Evolutionary conservation across 30 jellyfish, hydroid and myxozoan species (phyloP).

Genomic region (Cassiopea xamachana): DNA sequence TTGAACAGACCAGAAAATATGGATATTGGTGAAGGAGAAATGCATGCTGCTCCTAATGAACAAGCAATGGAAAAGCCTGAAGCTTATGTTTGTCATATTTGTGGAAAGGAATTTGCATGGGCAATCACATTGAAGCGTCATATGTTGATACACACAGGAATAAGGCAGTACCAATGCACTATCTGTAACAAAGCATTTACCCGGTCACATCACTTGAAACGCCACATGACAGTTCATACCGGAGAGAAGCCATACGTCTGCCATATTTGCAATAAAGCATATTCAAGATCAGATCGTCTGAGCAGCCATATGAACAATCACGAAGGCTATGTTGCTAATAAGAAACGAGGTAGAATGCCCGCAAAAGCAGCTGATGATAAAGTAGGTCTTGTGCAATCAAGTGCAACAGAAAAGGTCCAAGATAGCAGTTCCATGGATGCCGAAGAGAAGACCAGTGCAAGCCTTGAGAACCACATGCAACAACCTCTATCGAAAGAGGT

Average conservation of each 20-base stretch:
- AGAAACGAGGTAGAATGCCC: conserved; percentile 55
- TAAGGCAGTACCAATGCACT: conserved; percentile 63
- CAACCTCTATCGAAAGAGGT: background rate
- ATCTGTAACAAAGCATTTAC: conserved; percentile 67
- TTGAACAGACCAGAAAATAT: conserved; percentile 29
- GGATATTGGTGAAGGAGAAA: conserved; percentile 22
- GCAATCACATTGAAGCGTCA: conserved; percentile 72
- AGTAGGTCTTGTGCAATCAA: background rate
- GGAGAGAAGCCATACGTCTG: conserved; percentile 77
- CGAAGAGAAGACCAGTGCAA: background rate
- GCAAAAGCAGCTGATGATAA: conserved; percentile 1
- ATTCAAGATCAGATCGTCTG: conserved; percentile 74
- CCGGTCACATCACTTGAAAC: conserved; percentile 63
- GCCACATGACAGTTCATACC: conserved; percentile 72
- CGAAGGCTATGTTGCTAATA: conserved; percentile 58
- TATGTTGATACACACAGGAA: conserved; percentile 69
- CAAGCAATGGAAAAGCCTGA: conserved; percentile 33
- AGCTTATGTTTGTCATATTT: conserved; percentile 64
- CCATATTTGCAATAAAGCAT: conserved; percentile 66
- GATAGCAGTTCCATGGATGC: conserved; percentile 3
- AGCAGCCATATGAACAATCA: conserved; percentile 74
- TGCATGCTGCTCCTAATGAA: conserved; percentile 10
- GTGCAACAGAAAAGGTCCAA: conserved; percentile 2
- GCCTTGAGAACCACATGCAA: background rate
- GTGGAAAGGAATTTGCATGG: conserved; percentile 77